Evolutionary conservation across 1,140 invertebrate species (phyloP), one percentile per base, ranked within the genome.

Genomic region (Meloidogyne hapla): DNA sequence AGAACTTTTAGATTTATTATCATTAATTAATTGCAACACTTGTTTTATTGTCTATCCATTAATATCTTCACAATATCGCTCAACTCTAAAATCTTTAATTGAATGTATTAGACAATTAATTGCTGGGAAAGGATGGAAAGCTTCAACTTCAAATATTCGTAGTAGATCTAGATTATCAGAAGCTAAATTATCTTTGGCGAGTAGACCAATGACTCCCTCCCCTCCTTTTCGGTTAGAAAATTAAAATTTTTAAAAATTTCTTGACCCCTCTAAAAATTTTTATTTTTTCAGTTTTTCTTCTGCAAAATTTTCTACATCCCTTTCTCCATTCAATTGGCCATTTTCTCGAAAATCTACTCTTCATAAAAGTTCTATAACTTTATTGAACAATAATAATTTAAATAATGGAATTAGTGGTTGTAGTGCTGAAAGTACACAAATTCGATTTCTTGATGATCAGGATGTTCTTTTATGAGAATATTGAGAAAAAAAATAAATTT

Each of bases 41-140:
- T 81, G 82, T 67, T 82, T 81, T 33, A 81, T 82, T 25, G 67
- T 82, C 12, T 82, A 82, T 65, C 82, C 81, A 15, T 63, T 82
- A 48, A 75, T 78, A 25, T 76, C 75, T 40, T 76, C 75, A 63
- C 75, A 76, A 28, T 76, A 76, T 18, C 75, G 75, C 28, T 25
- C 40, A n/a, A 76, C 75, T 4, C 75, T 76, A n/a, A 74, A 61
- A 62, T 48, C 42, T 65, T 71, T 76, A 26, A 48, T 42, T 38
- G 25, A 62, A 9, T 75, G 74, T 23, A 38, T 66, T 56, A 65
- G 38, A 23, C 28, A 75, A 42, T 33, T 70, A 33, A 56, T 68
- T 45, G 3, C 61, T 21, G 74, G 63, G 5, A 75, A 23, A 33
- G 63, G 74, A 23, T 75, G 74, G 64, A 40, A 68, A 26, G 63